phyloP scores from a whole-genome alignment of 2,888 invertebrate genomes.

The Hirudinaria manillensis region DNA sequence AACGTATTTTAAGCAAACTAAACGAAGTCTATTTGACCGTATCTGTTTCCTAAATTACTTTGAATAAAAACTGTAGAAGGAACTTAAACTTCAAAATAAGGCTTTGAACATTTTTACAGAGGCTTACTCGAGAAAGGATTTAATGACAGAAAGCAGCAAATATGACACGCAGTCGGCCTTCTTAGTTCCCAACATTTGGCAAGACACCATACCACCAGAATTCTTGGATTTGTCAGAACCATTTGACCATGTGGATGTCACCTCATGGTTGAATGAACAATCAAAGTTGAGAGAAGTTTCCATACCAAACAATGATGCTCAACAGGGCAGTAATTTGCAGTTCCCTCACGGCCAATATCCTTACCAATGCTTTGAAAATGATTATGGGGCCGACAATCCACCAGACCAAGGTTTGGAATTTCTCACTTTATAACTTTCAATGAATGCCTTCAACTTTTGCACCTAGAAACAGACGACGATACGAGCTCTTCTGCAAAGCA shows the following conservation, averaged over 20 bases:
- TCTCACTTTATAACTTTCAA: too few relatives aligned
- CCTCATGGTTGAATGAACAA: conserved; percentile 74
- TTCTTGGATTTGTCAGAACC: conserved; percentile 65
- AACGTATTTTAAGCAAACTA: too few relatives aligned
- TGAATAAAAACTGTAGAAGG: too few relatives aligned
- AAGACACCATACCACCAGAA: conserved; percentile 66
- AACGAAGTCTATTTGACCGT: too few relatives aligned
- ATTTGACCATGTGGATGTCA: conserved; percentile 93
- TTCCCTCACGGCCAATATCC: too few relatives aligned
- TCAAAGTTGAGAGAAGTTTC: not conserved
- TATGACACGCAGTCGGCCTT: conserved; percentile 74
- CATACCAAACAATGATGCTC: not conserved
- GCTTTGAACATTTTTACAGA: not conserved
- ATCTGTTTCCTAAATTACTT: too few relatives aligned
- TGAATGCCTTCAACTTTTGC: too few relatives aligned
- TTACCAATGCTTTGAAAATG: too few relatives aligned
- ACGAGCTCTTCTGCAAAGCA: too few relatives aligned
- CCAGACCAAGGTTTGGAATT: not conserved
- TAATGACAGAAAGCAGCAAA: not conserved
- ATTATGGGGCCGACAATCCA: not conserved
- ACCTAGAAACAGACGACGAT: too few relatives aligned
- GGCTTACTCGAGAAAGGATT: not conserved
- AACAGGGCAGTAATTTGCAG: not conserved
- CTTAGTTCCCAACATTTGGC: conserved; percentile 91
- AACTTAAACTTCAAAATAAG: too few relatives aligned